Evolutionary conservation across 2,888 invertebrate genomes (phyloP), one percentile per base, ranked within the genome.

Genomic region (Cloeon dipterum): DNA sequence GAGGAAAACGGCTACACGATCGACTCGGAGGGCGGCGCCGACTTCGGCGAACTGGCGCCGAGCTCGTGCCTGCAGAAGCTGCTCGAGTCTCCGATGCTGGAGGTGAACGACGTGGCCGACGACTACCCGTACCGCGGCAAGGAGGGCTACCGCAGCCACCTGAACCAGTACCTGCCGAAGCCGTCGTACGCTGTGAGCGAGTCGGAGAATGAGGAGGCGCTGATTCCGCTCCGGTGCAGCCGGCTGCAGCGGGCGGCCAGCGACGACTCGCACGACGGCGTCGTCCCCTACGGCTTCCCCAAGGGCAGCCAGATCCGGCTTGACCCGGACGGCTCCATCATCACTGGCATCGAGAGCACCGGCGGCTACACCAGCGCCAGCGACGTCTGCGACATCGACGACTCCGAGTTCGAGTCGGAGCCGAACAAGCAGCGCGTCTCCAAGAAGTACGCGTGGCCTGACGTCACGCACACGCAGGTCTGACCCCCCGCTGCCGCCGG

Each of bases 301-400:
- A 20, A 29, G 8, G 38, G 34, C 14, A 16, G 49, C 54, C 54
- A 47, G 56, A 56, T 45, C 55, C 48, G 51, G 23, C 54, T 55
- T 42, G 54, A 54, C 26, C 39, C 40, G 14, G 42, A 40, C 18
- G 38, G 41, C 16, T 42, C 42, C 14, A 40, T 40, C 25, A 42
- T 42, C n/a, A 43, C 43, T 10, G 41, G 36, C 29, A 38, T 42
- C 4, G 76, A 72, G 53, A 54, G 53, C 5, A 63, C 77, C 45
- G 78, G 73, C 43, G 72, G 69, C 43, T 63, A 62, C 34, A 65
- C 63, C 11, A 85, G 85, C 47, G 74, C 75, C 55, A 85, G 88
- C 58, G 83, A 85, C 59, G 66, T 89, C 44, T 89, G 89, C 64
- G 89, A 89, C 63, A 85, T 91, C 51, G 88, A 88, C 58, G 62